Evolutionary conservation across 2,113 vertebrate species (phyloP).

Genomic region (Cricetomys ansorgei): DNA sequence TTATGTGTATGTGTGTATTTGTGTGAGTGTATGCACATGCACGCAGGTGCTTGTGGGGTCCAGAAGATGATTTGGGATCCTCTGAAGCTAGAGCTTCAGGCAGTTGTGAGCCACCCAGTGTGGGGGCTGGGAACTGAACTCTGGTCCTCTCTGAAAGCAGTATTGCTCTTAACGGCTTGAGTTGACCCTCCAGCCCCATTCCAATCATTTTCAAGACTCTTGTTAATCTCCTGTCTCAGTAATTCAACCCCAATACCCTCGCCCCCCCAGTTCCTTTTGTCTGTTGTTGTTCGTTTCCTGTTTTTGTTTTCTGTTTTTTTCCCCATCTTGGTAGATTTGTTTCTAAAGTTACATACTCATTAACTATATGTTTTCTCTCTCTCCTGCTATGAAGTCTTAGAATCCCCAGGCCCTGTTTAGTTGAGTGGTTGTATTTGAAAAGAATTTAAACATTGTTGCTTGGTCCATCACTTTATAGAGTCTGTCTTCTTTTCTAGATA

Average conservation of each 20-base stretch:
- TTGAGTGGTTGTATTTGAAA: not conserved
- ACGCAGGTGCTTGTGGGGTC: not conserved
- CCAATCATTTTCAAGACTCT: not conserved
- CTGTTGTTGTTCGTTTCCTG: not conserved
- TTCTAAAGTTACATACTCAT: slow-evolving; percentile 19
- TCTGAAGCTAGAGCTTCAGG: not conserved
- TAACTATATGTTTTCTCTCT: not conserved
- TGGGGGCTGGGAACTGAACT: not conserved
- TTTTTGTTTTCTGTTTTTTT: not conserved
- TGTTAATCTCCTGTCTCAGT: not conserved
- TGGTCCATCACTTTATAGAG: not conserved
- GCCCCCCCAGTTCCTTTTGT: not conserved
- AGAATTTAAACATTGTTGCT: not conserved
- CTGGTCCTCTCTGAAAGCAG: not conserved
- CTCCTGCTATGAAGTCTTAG: not conserved
- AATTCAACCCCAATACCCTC: not conserved
- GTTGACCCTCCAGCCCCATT: not conserved
- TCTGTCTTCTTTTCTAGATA: not conserved
- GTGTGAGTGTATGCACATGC: no score
- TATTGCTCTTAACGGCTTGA: not conserved
- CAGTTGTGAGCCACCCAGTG: not conserved
- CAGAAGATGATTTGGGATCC: not conserved
- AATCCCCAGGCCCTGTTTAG: not conserved
- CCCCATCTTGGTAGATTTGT: not conserved
- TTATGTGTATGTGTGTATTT: not conserved